A percentile compares a stretch with the other conserved stretches of the same genome.
Evolutionary conservation across 1,140 invertebrate species (phyloP).

Genomic region (Globodera rostochiensis): DNA sequence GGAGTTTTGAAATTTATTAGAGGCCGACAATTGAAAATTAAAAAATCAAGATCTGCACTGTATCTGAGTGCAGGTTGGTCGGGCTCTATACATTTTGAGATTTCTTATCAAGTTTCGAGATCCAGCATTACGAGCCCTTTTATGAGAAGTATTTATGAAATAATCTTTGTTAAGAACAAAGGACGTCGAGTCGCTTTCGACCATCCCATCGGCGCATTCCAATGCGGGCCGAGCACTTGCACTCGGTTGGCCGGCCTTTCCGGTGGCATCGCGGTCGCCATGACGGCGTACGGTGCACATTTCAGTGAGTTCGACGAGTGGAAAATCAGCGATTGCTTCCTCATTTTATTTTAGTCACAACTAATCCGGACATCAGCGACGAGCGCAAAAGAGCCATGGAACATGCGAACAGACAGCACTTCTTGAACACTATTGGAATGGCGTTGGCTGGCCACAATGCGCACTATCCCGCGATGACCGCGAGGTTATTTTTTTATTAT

Average conservation of each 20-base stretch:
- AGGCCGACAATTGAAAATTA: too few species aligned
- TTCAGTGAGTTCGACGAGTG: constrained; percentile 5
- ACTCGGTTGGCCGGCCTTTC: constrained; percentile 18
- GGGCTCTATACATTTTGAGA: too few species aligned
- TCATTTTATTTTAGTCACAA: constrained; percentile 16
- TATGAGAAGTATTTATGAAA: not conserved
- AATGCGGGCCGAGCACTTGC: constrained; percentile 7
- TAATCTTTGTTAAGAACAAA: not conserved
- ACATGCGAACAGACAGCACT: constrained; percentile 20
- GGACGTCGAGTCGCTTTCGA: not conserved
- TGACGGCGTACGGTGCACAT: constrained; percentile 24
- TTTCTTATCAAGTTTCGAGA: too few species aligned
- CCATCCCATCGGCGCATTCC: not conserved
- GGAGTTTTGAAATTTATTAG: too few species aligned
- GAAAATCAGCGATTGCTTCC: not conserved
- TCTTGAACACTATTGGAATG: constrained; percentile 25
- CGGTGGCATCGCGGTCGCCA: constrained; percentile 17
- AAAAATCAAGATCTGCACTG: too few species aligned
- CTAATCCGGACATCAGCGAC: constrained; percentile 17
- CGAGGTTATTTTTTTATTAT: not conserved
- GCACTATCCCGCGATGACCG: constrained; percentile 11
- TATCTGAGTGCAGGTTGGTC: too few species aligned
- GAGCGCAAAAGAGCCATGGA: constrained; percentile 23
- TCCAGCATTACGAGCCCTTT: too few species aligned
- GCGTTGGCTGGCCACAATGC: not conserved